Conservation (phyloP, 2,113 vertebrate genomes). For the Garra rufa region DNA sequence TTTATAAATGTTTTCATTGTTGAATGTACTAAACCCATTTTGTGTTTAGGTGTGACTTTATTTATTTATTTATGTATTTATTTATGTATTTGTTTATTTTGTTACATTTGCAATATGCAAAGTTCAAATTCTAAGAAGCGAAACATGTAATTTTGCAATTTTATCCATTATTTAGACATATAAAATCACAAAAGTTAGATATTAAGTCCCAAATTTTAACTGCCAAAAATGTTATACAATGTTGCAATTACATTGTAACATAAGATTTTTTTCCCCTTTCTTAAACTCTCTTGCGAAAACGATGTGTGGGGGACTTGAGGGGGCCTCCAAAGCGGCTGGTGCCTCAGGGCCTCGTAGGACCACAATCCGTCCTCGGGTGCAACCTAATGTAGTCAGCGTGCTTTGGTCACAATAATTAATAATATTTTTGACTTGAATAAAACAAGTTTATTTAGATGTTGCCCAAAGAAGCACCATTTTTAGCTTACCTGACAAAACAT, state of each 20-base stretch:
- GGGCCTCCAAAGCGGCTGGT: neutral
- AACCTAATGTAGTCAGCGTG: neutral
- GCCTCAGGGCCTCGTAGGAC: neutral
- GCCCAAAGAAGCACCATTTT: neutral
- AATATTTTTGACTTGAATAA: conserved; percentile 5
- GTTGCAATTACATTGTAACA: conserved; percentile 2
- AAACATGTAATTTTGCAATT: neutral
- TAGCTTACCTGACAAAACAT: neutral
- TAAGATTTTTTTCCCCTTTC: neutral
- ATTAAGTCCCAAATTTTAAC: neutral
- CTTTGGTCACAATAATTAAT: conserved; percentile 8
- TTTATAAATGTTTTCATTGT: neutral
- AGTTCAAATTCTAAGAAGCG: neutral
- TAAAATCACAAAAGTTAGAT: neutral
- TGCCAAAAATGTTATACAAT: neutral
- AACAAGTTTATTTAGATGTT: neutral
- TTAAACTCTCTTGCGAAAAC: neutral
- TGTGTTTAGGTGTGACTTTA: neutral
- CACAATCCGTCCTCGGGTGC: conserved; percentile 2
- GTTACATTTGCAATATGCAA: neutral
- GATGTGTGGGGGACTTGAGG: neutral
- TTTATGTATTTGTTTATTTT: neutral
- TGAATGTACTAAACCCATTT: neutral
- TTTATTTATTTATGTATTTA: neutral
- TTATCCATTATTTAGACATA: neutral